Percentiles rank a stretch among this genome's conserved stretches.
phyloP scores from a whole-genome alignment of 2,888 invertebrate species.

The Conomelus anceps region DNA sequence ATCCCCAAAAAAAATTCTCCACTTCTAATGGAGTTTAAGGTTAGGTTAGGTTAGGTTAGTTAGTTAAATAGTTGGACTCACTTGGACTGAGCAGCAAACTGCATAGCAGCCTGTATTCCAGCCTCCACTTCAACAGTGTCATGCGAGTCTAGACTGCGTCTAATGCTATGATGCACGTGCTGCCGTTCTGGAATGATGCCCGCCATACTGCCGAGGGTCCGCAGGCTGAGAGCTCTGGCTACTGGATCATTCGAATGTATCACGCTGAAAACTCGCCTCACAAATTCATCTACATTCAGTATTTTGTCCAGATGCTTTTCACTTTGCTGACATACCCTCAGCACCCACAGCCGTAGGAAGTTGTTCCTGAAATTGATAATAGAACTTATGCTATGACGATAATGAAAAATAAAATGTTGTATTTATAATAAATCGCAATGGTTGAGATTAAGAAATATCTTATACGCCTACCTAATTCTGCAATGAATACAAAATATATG shows the following conservation, averaged over 20 bases:
- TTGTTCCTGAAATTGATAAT: conserved; percentile 60
- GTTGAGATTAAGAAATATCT: too few relatives aligned
- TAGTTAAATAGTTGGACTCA: conserved; percentile 44
- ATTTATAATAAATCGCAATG: background rate
- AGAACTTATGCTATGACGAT: background rate
- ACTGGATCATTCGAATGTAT: conserved; percentile 94
- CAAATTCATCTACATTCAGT: conserved; percentile 88
- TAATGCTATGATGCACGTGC: conserved; percentile 90
- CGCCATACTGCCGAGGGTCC: conserved; percentile 86
- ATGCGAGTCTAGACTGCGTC: conserved; percentile 86
- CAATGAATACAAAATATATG: too few relatives aligned
- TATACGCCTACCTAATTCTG: too few relatives aligned
- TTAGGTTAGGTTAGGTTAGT: too few relatives aligned
- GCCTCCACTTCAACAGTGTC: conserved; percentile 94
- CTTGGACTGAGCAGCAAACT: conserved; percentile 92
- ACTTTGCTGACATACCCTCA: conserved; percentile 90
- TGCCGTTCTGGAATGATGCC: conserved; percentile 89
- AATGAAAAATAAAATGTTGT: background rate
- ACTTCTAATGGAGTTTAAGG: too few relatives aligned
- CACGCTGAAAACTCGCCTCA: conserved; percentile 84
- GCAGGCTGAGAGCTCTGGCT: conserved; percentile 81
- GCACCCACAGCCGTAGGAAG: conserved; percentile 83
- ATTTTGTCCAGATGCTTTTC: conserved; percentile 94
- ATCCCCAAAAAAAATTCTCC: too few relatives aligned
- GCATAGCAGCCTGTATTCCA: conserved; percentile 88